Base-by-base conservation (phyloP, 1,140 invertebrate genomes). In the Apolygus lucorum region DNA sequence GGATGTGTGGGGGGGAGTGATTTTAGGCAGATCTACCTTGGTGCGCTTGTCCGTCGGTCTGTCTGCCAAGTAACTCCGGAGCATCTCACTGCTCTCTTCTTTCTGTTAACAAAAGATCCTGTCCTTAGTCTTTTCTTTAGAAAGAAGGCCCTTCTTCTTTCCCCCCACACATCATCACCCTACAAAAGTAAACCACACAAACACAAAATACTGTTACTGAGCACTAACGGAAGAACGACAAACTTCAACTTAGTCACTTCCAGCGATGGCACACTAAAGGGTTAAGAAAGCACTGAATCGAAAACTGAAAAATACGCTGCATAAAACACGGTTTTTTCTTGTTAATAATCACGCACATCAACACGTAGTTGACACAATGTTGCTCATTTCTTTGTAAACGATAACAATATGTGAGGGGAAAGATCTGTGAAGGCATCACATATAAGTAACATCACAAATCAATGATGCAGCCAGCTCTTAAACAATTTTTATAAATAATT, bases 31-130 rank as follows among this genome's bases (percentile, higher is more conserved):
- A 65, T 75, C 74, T 65, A 75, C 74, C 70, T 75, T 75, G 59
- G 28, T 27, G 22, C 28, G 63, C 17, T 27, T 29, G 28, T 42
- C 62, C 34, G 17, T 63, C 65, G 64, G 63, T 34, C 52, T 24
- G 13, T 28, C 25, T 22, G 72, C 59, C 27, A 74, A 63, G 64
- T 72, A 74, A 8, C 69, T 70, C 29, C 72, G 67, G 49, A 74
- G 64, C 24, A 71, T 72, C 42, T 71, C 65, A 21, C 59, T 59
- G 27, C 66, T 59, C 67, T 64, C 54, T 52, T 66, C 42, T 17
- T 25, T 86, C 85, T 87, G 85, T 84, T 83, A 86, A 87, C 84
- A 86, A 54, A 71, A 24, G 68, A 66, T 29, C 64, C 13, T 59
- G 54, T 66, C 28, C 29, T 66, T 34, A 66, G 64, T 66, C 64